Base-by-base conservation (phyloP, 2,888 invertebrate genomes). In the Hyposoter dolosus region DNA sequence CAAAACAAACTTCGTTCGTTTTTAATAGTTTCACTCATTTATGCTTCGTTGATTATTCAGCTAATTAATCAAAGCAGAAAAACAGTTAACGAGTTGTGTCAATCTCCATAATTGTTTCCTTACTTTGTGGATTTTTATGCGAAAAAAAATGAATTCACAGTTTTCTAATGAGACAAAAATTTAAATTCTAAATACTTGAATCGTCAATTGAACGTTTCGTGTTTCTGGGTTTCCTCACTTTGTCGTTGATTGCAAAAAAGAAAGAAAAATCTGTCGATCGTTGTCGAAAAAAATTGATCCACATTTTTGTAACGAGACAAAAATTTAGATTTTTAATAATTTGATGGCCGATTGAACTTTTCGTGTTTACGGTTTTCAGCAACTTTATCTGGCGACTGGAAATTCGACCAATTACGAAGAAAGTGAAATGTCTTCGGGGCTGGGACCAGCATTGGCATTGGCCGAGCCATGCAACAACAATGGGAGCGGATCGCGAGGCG, bases 351-450 rank as follows among this genome's bases (percentile, higher is more conserved):
- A 40, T 40, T 9, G 10, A 40, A 10, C 1, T 0, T 10, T 40
- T 40, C 9, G 40, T 40, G 35, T 12, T 56, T 17, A 17, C 23
- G 10, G 1, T 40, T 93, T 94, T n/a, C 95, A 97, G 97, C 97
- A 97, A 96, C 94, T 97, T 84, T 97, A 97, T 94, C 95, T 97
- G 93, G 96, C 96, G 10, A 96, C 97, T 17, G 97, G 96, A 32
- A 96, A 96, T 90, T 95, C 96, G 32, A 94, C 95, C 3, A 95
- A 95, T 85, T 95, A 95, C 90, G 94, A 94, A 83, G 95, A 95
- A 66, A 95, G 95, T 76, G 95, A 95, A 63, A 93, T 94, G 17
- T 93, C 93, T 0, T 91, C 93, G 12, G 93, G 93, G 17, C 79
- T 93, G 63, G 93, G 93, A 3, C 93, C 93, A 0, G 93, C 93